Evolutionary conservation across 2,888 invertebrate species (phyloP), one percentile per base, ranked within the genome.

Genomic region (Hemicrepidius hirtus): DNA sequence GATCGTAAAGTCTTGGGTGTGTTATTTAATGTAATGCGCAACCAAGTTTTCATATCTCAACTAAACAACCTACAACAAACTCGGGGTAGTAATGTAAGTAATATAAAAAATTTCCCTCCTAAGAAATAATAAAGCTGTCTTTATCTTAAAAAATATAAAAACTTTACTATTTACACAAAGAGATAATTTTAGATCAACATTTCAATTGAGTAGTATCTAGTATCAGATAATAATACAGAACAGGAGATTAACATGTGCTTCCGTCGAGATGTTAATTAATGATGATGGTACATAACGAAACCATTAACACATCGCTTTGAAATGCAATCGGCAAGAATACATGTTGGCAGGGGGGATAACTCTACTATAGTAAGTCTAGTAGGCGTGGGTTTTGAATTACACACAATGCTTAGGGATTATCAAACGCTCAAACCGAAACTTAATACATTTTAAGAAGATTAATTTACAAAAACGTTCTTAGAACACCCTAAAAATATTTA

Each of bases 1-100:
- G 70, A 71, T 71, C 75, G 73, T 75, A 75, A 75, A 73, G 32
- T 62, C 62, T 37, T 41, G 68, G 68, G 24, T 63, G 50, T 68
- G 68, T 68, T 62, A 68, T 68, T 68, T 68, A 68, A 68, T 46
- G 60, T 68, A 68, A 68, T 49, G 68, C 59, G 60, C 46, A 21
- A 46, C 59, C 16, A 40, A 68, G 46, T 60, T 60, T 46, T 59
- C 60, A 60, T 60, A 60, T 60, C 41, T 60, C 41, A n/a, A 6
- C 41, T 60, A 60, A 41, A 60, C 44, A 60, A 44, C 60, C 13
- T 20, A 57, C 28, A 21, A 24, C 50, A 18, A 57, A 57, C 6
- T 57, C 37, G 12, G 53, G n/a, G 28, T 24, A 53, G 28, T 53
- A 12, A 28, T 20, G 49, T 16, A 53, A 2, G 28, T 28, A 53